Evolutionary conservation across 1,140 invertebrate species (phyloP).

Genomic region (Latrodectus geometricus): DNA sequence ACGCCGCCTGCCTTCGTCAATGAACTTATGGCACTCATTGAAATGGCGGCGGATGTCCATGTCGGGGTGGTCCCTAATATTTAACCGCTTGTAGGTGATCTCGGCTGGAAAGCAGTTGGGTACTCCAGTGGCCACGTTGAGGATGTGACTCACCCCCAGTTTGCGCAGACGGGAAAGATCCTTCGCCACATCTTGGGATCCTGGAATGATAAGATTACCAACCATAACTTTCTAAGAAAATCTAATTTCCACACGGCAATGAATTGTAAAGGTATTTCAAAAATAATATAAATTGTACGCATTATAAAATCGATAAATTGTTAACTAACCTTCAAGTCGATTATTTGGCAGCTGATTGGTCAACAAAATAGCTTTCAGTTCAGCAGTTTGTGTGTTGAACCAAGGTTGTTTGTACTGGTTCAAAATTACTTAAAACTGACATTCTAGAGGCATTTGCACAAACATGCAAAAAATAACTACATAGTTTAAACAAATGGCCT

Average conservation of each 20-base stretch:
- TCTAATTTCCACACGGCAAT: no score
- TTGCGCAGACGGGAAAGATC: conserved; percentile 73
- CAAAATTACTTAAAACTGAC: no score
- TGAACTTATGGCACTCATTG: conserved; percentile 66
- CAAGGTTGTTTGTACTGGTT: no score
- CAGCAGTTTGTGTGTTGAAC: no score
- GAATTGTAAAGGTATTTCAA: background rate
- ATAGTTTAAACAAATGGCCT: no score
- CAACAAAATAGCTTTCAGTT: no score
- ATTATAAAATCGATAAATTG: background rate
- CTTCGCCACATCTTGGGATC: conserved; percentile 85
- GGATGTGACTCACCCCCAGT: conserved; percentile 77
- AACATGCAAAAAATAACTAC: no score
- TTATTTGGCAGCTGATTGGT: no score
- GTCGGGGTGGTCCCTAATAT: conserved; percentile 67
- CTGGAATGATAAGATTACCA: conserved; percentile 70
- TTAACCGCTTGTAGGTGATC: conserved; percentile 68
- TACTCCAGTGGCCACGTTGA: conserved; percentile 71
- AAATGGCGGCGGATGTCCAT: conserved; percentile 64
- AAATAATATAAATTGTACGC: background rate
- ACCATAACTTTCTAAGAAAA: conserved; percentile 64
- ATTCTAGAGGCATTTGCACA: no score
- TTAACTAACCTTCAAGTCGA: no score
- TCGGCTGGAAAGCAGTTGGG: conserved; percentile 66
- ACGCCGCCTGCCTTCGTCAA: conserved; percentile 65